phyloP scores from a whole-genome alignment of 2,113 vertebrate genomes.

The Laterallus jamaicensis region DNA sequence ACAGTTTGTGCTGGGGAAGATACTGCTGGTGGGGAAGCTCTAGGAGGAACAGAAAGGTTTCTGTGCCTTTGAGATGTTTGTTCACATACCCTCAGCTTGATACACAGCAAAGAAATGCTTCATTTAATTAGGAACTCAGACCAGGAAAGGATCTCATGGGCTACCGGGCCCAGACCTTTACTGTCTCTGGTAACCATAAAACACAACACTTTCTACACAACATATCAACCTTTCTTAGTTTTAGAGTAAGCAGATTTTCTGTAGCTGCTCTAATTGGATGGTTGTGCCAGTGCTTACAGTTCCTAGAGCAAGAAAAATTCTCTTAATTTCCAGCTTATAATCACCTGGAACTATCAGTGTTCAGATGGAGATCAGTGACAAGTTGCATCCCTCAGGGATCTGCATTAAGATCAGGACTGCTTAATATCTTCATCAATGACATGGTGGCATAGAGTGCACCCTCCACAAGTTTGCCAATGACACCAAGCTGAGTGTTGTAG shows the following conservation, averaged over 20 bases:
- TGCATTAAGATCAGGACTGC: too few relatives aligned
- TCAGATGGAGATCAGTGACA: too few relatives aligned
- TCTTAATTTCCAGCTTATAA: neutral
- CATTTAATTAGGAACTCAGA: neutral
- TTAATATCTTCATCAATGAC: too few relatives aligned
- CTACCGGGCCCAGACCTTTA: neutral
- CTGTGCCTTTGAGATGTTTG: neutral
- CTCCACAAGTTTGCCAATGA: too few relatives aligned
- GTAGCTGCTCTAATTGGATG: neutral
- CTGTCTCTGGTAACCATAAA: neutral
- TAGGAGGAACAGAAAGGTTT: slow-evolving; percentile 9
- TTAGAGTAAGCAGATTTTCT: neutral
- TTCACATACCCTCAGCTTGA: neutral
- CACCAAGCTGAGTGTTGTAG: too few relatives aligned
- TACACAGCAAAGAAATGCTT: neutral
- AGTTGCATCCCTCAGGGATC: too few relatives aligned
- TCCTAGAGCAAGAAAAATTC: neutral
- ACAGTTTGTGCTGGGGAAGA: neutral
- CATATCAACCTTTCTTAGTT: neutral
- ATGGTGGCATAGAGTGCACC: too few relatives aligned
- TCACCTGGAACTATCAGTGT: neutral
- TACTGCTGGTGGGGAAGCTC: neutral
- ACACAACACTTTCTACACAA: neutral
- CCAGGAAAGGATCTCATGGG: neutral
- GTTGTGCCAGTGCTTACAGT: neutral